These are phyloP conservation scores for Nemopilema nomurai DNA, from an alignment of 30 jellyfish, hydroid and myxozoan species.

Conservation along the genomic window DNA sequence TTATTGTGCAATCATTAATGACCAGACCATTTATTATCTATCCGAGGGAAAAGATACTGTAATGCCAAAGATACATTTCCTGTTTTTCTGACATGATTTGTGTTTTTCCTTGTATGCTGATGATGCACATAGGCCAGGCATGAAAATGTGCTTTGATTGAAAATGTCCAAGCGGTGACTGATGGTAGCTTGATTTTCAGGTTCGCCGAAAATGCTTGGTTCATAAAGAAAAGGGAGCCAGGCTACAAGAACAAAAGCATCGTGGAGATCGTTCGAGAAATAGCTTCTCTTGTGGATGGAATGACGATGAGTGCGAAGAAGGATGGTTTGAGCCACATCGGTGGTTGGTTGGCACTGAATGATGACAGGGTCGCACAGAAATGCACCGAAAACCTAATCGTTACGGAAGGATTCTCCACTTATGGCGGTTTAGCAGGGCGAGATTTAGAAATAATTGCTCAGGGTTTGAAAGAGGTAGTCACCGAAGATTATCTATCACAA, in stretches of 20 bases:
- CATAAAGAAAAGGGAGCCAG: conserved; percentile 58
- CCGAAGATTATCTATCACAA: conserved; percentile 59
- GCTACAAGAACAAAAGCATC: conserved; percentile 29
- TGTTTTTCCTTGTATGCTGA: too few relatives aligned
- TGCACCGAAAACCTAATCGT: conserved; percentile 62
- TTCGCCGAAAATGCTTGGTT: conserved; percentile 86
- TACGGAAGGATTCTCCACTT: conserved; percentile 68
- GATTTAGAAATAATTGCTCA: conserved; percentile 70
- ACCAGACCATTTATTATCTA: too few relatives aligned
- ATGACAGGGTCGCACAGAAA: conserved; percentile 53
- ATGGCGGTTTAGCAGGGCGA: conserved; percentile 76
- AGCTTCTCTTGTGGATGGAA: conserved; percentile 68
- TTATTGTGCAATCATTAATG: too few relatives aligned
- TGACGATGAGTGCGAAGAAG: conserved; percentile 83
- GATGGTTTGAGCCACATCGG: conserved; percentile 82
- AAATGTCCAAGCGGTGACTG: not conserved
- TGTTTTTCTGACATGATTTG: too few relatives aligned
- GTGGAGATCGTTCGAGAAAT: conserved; percentile 64
- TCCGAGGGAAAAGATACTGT: too few relatives aligned
- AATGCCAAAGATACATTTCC: too few relatives aligned
- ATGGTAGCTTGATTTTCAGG: not conserved
- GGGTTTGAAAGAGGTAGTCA: conserved; percentile 69
- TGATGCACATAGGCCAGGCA: too few relatives aligned
- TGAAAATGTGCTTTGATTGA: not conserved
- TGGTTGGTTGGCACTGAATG: conserved; percentile 71